Percentiles rank a stretch among this genome's conserved stretches.
These are phyloP conservation scores for Stigmatopora nigra DNA, from an alignment of 2,113 vertebrate genomes.

Conservation along the genomic window DNA sequence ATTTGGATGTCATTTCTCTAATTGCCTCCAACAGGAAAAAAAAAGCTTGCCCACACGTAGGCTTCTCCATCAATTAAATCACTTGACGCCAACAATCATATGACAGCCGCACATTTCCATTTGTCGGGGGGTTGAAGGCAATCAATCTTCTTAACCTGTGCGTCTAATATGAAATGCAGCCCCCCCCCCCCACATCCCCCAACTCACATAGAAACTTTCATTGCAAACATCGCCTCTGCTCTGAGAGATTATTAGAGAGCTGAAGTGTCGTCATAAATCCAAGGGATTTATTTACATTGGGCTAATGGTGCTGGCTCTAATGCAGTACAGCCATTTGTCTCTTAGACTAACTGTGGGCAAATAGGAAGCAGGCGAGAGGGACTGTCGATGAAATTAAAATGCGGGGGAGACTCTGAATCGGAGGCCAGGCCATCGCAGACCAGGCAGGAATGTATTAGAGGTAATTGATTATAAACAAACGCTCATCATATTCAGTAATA, in stretches of 20 bases:
- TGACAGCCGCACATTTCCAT: slow-evolving; percentile 6
- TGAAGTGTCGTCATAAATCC: slow-evolving; percentile 37
- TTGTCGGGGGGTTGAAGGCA: slow-evolving; percentile 25
- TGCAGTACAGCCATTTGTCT: slow-evolving; percentile 15
- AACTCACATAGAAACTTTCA: slow-evolving; percentile 12
- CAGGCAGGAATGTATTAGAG: no score
- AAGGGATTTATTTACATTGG: slow-evolving; percentile 48
- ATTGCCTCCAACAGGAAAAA: slow-evolving; percentile 38
- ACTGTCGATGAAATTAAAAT: slow-evolving; percentile 37
- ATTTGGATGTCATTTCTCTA: slow-evolving; percentile 6
- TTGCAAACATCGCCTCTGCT: slow-evolving; percentile 44
- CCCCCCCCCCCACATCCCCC: slow-evolving; percentile 3
- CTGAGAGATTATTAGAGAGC: slow-evolving; percentile 46
- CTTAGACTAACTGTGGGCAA: not conserved
- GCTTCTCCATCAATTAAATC: slow-evolving; percentile 27
- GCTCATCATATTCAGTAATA: no score
- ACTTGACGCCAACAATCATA: slow-evolving; percentile 27
- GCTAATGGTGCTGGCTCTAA: slow-evolving; percentile 23
- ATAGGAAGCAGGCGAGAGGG: not conserved
- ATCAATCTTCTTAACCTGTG: slow-evolving; percentile 57
- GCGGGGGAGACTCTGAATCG: not conserved
- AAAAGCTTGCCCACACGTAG: slow-evolving; percentile 38
- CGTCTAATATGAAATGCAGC: slow-evolving; percentile 36
- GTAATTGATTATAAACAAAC: no score
- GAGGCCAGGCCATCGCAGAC: no score